These are phyloP conservation scores for Atherinosoma microstoma DNA, from an alignment of 2,797 vertebrate genomes.

Conservation along the genomic window DNA sequence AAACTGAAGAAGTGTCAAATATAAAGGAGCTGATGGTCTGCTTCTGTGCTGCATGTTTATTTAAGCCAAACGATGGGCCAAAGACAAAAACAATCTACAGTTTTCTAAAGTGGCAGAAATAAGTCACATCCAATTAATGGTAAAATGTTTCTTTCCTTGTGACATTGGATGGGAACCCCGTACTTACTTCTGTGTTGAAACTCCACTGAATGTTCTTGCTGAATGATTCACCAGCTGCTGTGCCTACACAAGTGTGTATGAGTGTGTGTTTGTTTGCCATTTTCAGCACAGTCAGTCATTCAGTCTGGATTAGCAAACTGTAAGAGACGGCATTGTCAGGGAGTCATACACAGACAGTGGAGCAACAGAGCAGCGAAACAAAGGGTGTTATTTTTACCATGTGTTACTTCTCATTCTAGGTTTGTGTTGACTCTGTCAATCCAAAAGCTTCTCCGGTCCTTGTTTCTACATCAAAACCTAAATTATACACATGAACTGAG, in stretches of 20 bases:
- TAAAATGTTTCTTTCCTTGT: background rate
- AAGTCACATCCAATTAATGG: background rate
- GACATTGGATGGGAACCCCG: background rate
- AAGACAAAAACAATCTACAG: background rate
- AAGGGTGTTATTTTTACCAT: constrained; percentile 43
- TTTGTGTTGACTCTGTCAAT: constrained; percentile 15
- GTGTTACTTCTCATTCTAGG: constrained; percentile 20
- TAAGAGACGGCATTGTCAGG: constrained; percentile 73
- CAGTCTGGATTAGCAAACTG: constrained; percentile 72
- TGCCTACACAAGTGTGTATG: constrained; percentile 17
- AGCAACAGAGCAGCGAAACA: constrained; percentile 36
- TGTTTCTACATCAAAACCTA: constrained; percentile 21
- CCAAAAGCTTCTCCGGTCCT: background rate
- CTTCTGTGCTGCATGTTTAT: background rate
- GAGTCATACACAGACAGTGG: constrained; percentile 34
- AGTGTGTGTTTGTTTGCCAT: constrained; percentile 32
- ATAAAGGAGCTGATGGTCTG: background rate
- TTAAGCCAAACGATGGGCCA: background rate
- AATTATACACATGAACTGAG: background rate
- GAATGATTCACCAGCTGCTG: constrained; percentile 53
- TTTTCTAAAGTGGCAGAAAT: background rate
- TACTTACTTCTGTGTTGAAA: constrained; percentile 31
- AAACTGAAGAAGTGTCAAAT: background rate
- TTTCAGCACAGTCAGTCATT: constrained; percentile 75
- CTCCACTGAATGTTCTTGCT: constrained; percentile 25